Base-by-base conservation (phyloP, 2,113 vertebrate species). In the Oxygymnocypris stewartii region DNA sequence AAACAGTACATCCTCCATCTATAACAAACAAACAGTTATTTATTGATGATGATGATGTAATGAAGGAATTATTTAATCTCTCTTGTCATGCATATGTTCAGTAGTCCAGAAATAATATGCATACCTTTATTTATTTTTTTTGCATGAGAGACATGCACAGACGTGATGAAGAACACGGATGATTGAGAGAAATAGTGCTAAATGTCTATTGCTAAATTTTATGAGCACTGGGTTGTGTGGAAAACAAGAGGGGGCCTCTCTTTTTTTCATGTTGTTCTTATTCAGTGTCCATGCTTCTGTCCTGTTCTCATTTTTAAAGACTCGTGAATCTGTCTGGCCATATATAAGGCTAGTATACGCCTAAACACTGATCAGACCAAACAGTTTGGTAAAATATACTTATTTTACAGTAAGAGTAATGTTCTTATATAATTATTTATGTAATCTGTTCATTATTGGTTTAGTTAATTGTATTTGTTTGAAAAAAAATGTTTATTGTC, bases 81-180 rank as follows among this genome's bases (percentile, higher is more conserved):
- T 9, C 35, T 9, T 75, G 20, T 49, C 44, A 16, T 28, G 13
- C 13, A 8, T 4, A 23, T 57, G 78, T 80, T 61, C 78, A 80
- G 8, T 8, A 61, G 54, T 61, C 54, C 78, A 61, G 35, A 63
- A 54, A n/a, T 54, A 71, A 71, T 20, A 35, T n/a, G 6, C 28
- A 63, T 44, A 4, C 23, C 37, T 9, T 12, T 63, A 10, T 54
- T 51, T 67, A 28, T 9, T 12, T 63, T 18, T 54, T 51, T 67
- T 47, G 25, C 63, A 71, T 9, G 44, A 23, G 13, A 82, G 65
- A 83, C 81, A 35, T 14, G 81, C 47, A 35, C 44, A 71, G 65
- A 54, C 81, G 6, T 51, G 81, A 16, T 23, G 28, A 51, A 6
- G 23, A 10, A 51, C 65, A 71, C 25, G 18, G 4, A 23, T 71